Base-by-base conservation (phyloP, 1,140 invertebrate species). In the Aphaenogaster rudis region DNA sequence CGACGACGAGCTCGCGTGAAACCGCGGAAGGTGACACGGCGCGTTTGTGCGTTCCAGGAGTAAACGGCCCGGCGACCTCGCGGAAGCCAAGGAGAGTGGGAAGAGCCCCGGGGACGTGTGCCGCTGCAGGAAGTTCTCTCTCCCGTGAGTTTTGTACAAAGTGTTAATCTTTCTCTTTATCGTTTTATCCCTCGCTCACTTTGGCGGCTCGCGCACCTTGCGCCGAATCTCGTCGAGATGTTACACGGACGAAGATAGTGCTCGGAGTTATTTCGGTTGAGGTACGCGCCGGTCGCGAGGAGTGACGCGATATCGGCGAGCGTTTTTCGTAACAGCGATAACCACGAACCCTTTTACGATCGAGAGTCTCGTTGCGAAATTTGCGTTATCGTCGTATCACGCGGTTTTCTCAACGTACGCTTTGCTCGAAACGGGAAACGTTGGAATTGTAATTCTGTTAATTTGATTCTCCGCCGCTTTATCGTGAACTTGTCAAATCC, bases 11-110 rank as follows among this genome's bases (percentile, higher is more conserved):
- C 63, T 67, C 82, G 64, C 74, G 82, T 78, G 74, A 79, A 77
- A 79, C 52, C 82, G 82, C 74, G 71, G 82, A 77, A 77, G 82
- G 72, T 86, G 82, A 77, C 61, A 79, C 76, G 48, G 42, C 82
- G 74, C 63, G 74, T 86, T 79, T 77, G 82, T 78, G 82, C 64
- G 74, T 64, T 66, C 74, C 82, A n/a, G 71, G 39, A 78, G 59
- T 79, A 67, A 79, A 86, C 82, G 59, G 33, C 71, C 74, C 72
- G 71, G 15, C 76, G 74, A 66, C 59, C 50, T 80, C 82, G 71
- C 82, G 57, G 36, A 9, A 85, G 5, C 13, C 57, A 78, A 78
- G 21, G 61, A 48, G 54, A 74, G 54, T 21, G 54, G 69, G 28
- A 45, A 67, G 21, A 39, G 11, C 17, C 21, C 52, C 42, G 21